phyloP scores from a whole-genome alignment of 2,113 vertebrate species.

The Hydrochoerus hydrochaeris region DNA sequence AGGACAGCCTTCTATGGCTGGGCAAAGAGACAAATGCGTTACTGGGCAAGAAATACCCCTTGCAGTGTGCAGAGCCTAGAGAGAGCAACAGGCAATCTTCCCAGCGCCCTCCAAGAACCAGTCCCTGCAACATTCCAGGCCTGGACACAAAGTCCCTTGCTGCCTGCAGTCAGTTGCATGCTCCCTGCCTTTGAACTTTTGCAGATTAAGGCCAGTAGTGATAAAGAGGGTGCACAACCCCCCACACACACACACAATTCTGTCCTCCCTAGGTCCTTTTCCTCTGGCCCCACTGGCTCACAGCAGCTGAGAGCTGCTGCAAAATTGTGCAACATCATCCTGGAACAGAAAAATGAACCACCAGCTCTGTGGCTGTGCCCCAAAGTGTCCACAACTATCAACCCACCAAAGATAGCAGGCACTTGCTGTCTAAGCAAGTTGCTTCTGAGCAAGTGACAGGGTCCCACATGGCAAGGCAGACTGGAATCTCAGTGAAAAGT shows the following conservation, averaged over 20 bases:
- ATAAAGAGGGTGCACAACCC: neutral
- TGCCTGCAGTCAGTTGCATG: neutral
- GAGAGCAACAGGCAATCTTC: neutral
- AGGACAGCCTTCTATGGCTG: conserved; percentile 6
- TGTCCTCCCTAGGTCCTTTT: neutral
- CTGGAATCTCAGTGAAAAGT: neutral
- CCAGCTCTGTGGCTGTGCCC: conserved; percentile 21
- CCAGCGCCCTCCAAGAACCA: neutral
- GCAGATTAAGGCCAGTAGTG: neutral
- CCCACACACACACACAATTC: neutral
- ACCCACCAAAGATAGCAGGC: neutral
- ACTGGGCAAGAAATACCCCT: conserved; percentile 55
- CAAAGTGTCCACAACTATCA: conserved; percentile 34
- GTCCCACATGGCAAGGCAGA: conserved; percentile 46
- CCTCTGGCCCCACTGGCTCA: neutral
- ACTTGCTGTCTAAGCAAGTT: neutral
- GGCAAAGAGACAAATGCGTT: conserved; percentile 14
- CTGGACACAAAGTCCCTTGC: neutral
- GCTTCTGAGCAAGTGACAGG: conserved; percentile 11
- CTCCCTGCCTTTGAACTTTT: neutral
- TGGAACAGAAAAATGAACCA: neutral
- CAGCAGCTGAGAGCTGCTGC: neutral
- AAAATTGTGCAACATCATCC: neutral
- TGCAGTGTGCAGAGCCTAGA: conserved; percentile 5
- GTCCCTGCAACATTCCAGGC: neutral